Evolutionary conservation across 2,113 vertebrate species (phyloP), one percentile per base, ranked within the genome.

Genomic region (Salminus brasiliensis): DNA sequence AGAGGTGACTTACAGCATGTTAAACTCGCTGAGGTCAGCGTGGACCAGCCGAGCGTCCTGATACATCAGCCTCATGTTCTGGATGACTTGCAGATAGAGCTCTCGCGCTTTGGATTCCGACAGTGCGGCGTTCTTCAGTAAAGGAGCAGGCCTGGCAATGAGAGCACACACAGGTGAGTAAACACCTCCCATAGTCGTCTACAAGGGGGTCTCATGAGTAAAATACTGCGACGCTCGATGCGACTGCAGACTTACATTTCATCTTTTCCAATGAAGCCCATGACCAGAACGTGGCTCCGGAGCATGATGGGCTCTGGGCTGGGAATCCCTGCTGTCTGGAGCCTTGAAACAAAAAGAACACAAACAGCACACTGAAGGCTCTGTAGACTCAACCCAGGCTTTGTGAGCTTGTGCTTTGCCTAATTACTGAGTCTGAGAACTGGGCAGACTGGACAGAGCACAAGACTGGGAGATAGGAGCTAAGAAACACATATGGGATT

Each of bases 11-110:
- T 83, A 99, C 98, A 99, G 90, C 90, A 99, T 95, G 84, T 99
- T 99, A 91, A 97, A 99, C 92, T 99, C 97, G 87, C 98, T 99
- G 87, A 99, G 97, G 91, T 99, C 98, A 0, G 98, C 97, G 0
- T 99, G 98, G 78, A 99, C 97, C 1, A 99, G 94, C 6, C 93
- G 93, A 18, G 98, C 98, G 0, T 96, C 94, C 84, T 97, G 96
- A 74, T 97, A 99, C 95, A 99, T 98, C 78, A 86, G 93, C 80
- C 97, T 94, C 96, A 99, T 97, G 88, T 96, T 93, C 73, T 97
- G 94, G 4, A 99, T 93, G 73, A 98, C 89, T 82, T 98, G 95
- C 23, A 97, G 88, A 83, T 99, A 99, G 0, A 97, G 89, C 66
- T 98, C 94, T 18, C 96, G 91, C 0, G 95, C 95, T 88, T 96